Conservation (phyloP, 2,797 vertebrate genomes). For the Carapus acus region DNA sequence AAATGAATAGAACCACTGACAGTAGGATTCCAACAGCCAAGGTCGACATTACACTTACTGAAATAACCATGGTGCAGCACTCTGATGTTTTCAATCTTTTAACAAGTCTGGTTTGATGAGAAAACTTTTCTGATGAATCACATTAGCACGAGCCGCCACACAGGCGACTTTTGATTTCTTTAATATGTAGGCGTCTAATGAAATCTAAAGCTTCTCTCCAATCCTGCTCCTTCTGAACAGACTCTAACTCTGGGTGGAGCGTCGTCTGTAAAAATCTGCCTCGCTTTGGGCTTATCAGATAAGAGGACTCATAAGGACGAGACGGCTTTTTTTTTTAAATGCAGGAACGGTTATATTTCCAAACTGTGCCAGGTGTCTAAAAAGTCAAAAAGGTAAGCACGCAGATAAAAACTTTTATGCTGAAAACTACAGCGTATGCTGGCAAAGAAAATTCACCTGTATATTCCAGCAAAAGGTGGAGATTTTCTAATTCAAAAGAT, state of each 20-base stretch:
- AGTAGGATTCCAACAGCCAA: too few relatives aligned
- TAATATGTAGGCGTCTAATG: not conserved
- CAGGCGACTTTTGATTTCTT: not conserved
- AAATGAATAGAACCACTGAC: too few relatives aligned
- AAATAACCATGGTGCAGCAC: too few relatives aligned
- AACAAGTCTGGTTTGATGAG: too few relatives aligned
- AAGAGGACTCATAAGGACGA: not conserved
- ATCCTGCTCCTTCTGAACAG: not conserved
- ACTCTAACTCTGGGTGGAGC: too few relatives aligned
- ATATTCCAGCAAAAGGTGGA: too few relatives aligned
- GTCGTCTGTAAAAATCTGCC: not conserved
- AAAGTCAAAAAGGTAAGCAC: conserved; percentile 4
- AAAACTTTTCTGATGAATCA: not conserved
- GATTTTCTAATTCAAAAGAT: too few relatives aligned
- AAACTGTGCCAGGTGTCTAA: not conserved
- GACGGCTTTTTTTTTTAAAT: not conserved
- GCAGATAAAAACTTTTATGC: not conserved
- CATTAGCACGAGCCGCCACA: not conserved
- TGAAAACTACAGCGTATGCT: not conserved
- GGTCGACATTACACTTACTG: too few relatives aligned
- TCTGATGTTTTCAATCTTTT: too few relatives aligned
- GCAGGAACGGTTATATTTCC: not conserved
- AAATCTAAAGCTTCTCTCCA: conserved; percentile 1
- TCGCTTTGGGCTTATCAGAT: not conserved
- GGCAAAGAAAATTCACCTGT: not conserved